A percentile compares a stretch with the other conserved stretches of the same genome.
Evolutionary conservation across 30 jellyfish, hydroid and myxozoan species (phyloP).

Genomic region (Morbakka virulenta): DNA sequence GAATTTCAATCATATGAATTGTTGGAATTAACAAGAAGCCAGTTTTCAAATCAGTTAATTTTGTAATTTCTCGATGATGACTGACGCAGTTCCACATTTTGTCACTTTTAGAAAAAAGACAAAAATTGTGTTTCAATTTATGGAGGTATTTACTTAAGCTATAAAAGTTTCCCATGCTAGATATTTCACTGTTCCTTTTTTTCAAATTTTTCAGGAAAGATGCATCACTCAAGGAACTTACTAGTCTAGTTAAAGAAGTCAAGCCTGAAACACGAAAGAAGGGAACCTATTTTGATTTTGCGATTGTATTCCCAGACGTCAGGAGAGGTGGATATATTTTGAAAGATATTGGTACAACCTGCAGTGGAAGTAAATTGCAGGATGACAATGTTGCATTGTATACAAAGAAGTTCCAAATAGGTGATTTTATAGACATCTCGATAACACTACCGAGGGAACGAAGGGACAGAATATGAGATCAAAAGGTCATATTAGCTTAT

Average conservation of each 20-base stretch:
- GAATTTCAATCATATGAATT: too few relatives aligned
- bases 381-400: constrained; percentile 82
- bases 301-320: constrained; percentile 83
- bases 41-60: too few relatives aligned
- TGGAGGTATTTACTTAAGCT: not conserved
- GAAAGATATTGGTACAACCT: constrained; percentile 94
- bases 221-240: constrained; percentile 89
- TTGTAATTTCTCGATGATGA: too few relatives aligned
- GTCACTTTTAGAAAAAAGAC: not conserved
- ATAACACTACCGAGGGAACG: constrained; percentile 82
- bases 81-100: too few relatives aligned
- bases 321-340: constrained; percentile 64
- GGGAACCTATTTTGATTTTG: constrained; percentile 92
- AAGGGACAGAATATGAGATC: too few relatives aligned
- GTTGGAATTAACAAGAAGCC: too few relatives aligned
- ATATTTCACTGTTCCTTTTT: not conserved
- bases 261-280: constrained; percentile 89
- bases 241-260: constrained; percentile 91
- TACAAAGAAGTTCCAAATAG: constrained; percentile 86
- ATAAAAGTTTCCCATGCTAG: not conserved
- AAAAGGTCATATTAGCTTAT: too few relatives aligned
- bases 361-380: constrained; percentile 78
- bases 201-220: constrained; percentile 71
- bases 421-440: constrained; percentile 92
- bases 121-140: not conserved